Percentiles rank a stretch among this genome's conserved stretches.
phyloP scores from a whole-genome alignment of 64 coral and sea anemone species.

The Hydrozoanthus tunicans region DNA sequence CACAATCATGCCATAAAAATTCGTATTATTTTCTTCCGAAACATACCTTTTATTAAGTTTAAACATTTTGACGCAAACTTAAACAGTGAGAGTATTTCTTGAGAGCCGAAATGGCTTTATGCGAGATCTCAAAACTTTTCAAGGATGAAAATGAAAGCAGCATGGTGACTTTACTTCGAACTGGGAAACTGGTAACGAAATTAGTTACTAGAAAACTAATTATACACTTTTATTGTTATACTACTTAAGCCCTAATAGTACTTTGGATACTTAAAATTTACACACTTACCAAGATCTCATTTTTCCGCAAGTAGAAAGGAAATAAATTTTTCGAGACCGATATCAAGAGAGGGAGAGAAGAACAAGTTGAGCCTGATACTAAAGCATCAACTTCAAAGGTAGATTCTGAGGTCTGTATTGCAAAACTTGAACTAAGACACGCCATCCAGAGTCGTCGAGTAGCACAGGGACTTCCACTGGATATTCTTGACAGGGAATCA shows the following conservation, averaged over 20 bases:
- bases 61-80: too few relatives aligned
- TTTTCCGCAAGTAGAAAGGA: not conserved
- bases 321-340: slow-evolving; percentile 13
- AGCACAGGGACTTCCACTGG: slow-evolving; percentile 18
- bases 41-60: too few relatives aligned
- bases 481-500: not conserved
- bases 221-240: not conserved
- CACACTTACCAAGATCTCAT: not conserved
- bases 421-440: slow-evolving; percentile 43
- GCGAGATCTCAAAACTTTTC: not conserved
- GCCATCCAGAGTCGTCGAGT: slow-evolving; percentile 43
- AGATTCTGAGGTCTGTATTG: not conserved
- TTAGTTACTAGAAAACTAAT: not conserved
- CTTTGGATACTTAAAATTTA: not conserved
- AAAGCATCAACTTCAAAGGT: not conserved
- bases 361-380: not conserved
- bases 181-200: not conserved
- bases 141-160: not conserved
- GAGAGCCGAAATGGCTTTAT: not conserved
- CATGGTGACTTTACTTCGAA: too few relatives aligned
- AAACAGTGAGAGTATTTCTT: not conserved
- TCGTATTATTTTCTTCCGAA: too few relatives aligned
- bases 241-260: too few relatives aligned
- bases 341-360: slow-evolving; percentile 3
- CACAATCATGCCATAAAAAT: too few relatives aligned